Conservation (phyloP, 2,797 vertebrate species). For the Pagetopsis macropterus region DNA sequence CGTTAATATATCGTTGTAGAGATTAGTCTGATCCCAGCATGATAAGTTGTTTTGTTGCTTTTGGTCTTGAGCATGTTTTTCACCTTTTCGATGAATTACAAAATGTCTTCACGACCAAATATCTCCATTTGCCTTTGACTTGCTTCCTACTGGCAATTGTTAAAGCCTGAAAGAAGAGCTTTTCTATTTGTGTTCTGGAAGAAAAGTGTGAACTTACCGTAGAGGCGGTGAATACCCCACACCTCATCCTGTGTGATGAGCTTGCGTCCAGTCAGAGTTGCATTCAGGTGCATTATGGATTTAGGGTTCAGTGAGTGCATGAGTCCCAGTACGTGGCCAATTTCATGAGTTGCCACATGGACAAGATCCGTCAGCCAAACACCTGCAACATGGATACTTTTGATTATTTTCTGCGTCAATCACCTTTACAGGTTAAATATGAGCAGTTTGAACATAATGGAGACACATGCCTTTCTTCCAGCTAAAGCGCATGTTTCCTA, state of each 20-base stretch:
- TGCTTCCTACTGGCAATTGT: not conserved
- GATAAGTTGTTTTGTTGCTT: constrained; percentile 1
- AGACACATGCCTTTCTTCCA: constrained; percentile 92
- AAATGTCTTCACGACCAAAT: constrained; percentile 7
- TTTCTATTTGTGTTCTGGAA: not conserved
- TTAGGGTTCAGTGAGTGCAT: constrained; percentile 94
- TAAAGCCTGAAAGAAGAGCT: not conserved
- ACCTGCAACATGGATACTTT: constrained; percentile 78
- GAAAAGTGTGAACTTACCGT: constrained; percentile 81
- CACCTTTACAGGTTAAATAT: constrained; percentile 2
- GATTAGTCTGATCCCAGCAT: constrained; percentile 15
- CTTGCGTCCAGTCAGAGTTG: constrained; percentile 93
- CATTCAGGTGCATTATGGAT: constrained; percentile 97
- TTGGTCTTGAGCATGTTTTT: constrained; percentile 13
- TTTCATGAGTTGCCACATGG: constrained; percentile 95
- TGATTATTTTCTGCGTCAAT: constrained; percentile 37
- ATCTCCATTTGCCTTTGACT: not conserved
- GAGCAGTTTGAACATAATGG: constrained; percentile 17
- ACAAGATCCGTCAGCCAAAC: constrained; percentile 98
- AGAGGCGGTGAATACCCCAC: constrained; percentile 95
- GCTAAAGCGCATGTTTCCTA: constrained; percentile 96
- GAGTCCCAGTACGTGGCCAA: constrained; percentile 93
- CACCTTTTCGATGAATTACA: constrained; percentile 1
- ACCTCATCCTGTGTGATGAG: constrained; percentile 95
- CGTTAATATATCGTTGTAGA: no score